Conservation (phyloP, 1,140 invertebrate species). For the Ceratosolen fusciceps region DNA sequence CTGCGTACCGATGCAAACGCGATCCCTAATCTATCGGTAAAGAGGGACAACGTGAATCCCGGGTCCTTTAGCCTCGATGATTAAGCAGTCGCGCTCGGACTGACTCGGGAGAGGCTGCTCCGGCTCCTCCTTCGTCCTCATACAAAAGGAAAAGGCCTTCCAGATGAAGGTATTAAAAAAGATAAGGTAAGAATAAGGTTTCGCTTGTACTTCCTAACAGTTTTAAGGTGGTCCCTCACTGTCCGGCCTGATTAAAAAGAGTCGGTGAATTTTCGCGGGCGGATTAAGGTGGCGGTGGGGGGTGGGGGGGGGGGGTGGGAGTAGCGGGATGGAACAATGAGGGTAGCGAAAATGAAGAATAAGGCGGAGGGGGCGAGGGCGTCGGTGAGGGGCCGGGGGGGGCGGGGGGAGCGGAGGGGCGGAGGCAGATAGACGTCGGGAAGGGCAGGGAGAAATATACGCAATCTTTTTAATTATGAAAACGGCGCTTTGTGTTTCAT, state of each 20-base stretch:
- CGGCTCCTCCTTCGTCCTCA: neutral
- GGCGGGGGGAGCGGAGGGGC: neutral
- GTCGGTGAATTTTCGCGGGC: neutral
- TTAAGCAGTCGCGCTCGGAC: neutral
- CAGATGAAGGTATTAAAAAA: neutral
- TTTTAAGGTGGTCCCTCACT: neutral
- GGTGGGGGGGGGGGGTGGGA: neutral
- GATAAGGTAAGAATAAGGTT: neutral
- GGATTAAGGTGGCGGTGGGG: neutral
- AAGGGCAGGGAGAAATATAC: constrained; percentile 57
- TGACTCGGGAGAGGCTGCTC: neutral
- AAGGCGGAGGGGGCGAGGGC: neutral
- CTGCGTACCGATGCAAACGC: no score
- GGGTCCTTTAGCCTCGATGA: neutral
- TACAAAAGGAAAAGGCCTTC: neutral
- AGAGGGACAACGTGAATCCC: neutral
- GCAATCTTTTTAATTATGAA: constrained; percentile 69
- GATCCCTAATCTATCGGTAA: no score
- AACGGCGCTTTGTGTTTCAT: constrained; percentile 68
- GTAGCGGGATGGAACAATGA: constrained; percentile 31
- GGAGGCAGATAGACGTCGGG: constrained; percentile 27
- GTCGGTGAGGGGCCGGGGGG: neutral
- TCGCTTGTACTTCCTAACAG: neutral
- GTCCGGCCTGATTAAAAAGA: constrained; percentile 45
- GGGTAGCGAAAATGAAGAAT: constrained; percentile 32